Conservation (phyloP, 53 echinoderm and acorn worm genomes). For the Holothuria leucospilota region DNA sequence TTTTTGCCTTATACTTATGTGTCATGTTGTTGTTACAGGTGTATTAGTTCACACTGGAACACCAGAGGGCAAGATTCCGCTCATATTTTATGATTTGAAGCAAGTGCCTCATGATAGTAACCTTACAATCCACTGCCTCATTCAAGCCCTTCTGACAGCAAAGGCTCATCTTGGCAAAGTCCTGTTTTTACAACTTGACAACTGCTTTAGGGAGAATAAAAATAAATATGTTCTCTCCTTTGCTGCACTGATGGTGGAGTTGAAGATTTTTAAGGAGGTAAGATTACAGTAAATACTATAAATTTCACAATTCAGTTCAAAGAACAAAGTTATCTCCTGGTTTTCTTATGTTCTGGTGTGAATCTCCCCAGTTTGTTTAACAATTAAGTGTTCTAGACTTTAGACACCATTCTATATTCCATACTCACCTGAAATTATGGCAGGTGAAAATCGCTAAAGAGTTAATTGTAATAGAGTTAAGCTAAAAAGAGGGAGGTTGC, state of each 20-base stretch:
- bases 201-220: conserved; percentile 16
- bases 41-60: not conserved
- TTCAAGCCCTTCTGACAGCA: not conserved
- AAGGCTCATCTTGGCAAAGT: not conserved
- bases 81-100: not conserved
- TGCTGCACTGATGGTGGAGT: not conserved
- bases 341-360: too few species aligned
- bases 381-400: too few species aligned
- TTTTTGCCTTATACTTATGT: too few species aligned
- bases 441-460: too few species aligned
- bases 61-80: not conserved
- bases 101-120: not conserved
- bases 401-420: too few species aligned
- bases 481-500: too few species aligned
- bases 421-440: too few species aligned
- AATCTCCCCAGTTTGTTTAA: too few species aligned
- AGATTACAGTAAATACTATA: not conserved
- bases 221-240: not conserved
- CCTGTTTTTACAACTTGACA: conserved; percentile 15
- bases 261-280: conserved; percentile 2
- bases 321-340: too few species aligned
- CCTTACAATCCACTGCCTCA: not conserved
- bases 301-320: too few species aligned
- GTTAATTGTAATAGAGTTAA: too few species aligned
- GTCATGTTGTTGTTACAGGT: not conserved